These are phyloP conservation scores for Platycheirus albimanus DNA, from an alignment of 2,888 invertebrate species.

Conservation along the genomic window DNA sequence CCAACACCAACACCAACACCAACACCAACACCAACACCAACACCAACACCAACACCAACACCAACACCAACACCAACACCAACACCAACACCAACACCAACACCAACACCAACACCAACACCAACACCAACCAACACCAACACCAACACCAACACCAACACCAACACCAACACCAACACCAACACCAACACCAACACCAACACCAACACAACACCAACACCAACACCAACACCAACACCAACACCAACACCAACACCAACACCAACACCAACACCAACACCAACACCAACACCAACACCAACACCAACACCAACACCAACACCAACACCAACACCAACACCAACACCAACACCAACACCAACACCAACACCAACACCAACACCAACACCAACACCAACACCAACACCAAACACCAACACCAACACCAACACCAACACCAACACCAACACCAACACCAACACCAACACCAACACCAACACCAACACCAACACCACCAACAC, in stretches of 20 bases:
- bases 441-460: constrained; percentile 10
- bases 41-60: constrained; percentile 8
- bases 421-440: constrained; percentile 10
- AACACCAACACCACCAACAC: constrained; percentile 10
- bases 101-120: constrained; percentile 10
- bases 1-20: constrained; percentile 3
- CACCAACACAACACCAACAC: constrained; percentile 8
- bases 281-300: constrained; percentile 11
- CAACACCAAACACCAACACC: constrained; percentile 10
- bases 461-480: constrained; percentile 10
- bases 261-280: constrained; percentile 6
- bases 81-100: constrained; percentile 10
- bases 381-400: constrained; percentile 10
- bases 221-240: constrained; percentile 5
- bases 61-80: constrained; percentile 9
- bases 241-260: constrained; percentile 5
- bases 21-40: constrained; percentile 5
- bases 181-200: constrained; percentile 10
- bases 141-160: constrained; percentile 6
- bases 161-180: constrained; percentile 10
- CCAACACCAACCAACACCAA: constrained; percentile 10
- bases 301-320: constrained; percentile 10
- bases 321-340: constrained; percentile 10
- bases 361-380: constrained; percentile 10
- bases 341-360: constrained; percentile 10